Percentiles rank a stretch among this genome's conserved stretches.
These are phyloP conservation scores for Dasysyrphus tricinctus DNA, from an alignment of 2,888 invertebrate genomes.

Conservation along the genomic window DNA sequence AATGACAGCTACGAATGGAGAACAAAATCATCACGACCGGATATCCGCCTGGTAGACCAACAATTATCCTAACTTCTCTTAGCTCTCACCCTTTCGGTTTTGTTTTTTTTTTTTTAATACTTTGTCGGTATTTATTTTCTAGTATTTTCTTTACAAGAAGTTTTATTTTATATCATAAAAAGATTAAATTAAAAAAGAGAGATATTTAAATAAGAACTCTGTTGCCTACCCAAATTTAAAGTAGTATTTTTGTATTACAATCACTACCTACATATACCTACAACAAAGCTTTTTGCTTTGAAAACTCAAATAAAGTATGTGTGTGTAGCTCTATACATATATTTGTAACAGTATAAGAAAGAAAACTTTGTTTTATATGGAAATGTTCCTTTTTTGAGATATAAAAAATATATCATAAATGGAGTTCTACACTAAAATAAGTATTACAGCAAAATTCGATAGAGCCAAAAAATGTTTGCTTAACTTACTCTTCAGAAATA, in stretches of 20 bases:
- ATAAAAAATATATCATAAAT: slow-evolving; percentile 12
- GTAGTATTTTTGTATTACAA: background rate
- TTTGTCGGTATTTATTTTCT: slow-evolving; percentile 22
- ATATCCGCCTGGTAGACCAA: slow-evolving; percentile 54
- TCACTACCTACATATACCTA: background rate
- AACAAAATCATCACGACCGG: slow-evolving; percentile 59
- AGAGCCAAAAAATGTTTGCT: background rate
- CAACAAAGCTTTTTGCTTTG: background rate
- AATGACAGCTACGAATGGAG: background rate
- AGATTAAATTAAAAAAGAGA: slow-evolving; percentile 42
- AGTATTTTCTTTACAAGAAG: slow-evolving; percentile 37
- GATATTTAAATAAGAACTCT: slow-evolving; percentile 40
- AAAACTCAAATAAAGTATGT: background rate
- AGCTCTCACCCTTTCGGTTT: slow-evolving; percentile 17
- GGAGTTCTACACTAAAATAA: slow-evolving; percentile 6
- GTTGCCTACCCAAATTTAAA: background rate
- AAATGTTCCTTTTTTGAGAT: background rate
- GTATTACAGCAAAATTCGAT: background rate
- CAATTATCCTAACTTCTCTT: slow-evolving; percentile 43
- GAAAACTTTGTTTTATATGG: background rate
- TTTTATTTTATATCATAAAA: slow-evolving; percentile 36
- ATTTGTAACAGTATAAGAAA: background rate
- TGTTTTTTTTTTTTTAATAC: slow-evolving; percentile 1
- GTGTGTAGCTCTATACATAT: background rate
- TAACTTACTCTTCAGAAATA: background rate